A percentile compares a stretch with the other conserved stretches of the same genome.
These are phyloP conservation scores for Brachypterus glaber DNA, from an alignment of 2,888 invertebrate genomes.

Conservation along the genomic window DNA sequence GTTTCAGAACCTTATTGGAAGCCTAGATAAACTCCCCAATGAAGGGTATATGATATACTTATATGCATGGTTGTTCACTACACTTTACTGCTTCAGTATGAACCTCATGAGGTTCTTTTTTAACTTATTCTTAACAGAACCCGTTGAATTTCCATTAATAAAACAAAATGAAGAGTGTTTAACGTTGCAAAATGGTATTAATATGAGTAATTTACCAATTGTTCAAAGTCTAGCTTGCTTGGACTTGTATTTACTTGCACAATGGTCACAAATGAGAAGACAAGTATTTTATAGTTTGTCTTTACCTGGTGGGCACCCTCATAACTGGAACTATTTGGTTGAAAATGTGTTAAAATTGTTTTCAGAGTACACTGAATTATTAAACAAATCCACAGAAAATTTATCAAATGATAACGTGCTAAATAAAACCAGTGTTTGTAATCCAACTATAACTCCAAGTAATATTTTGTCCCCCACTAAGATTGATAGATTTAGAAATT, in stretches of 20 bases:
- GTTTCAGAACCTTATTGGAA: slow-evolving; percentile 46
- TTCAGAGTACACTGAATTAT: slow-evolving; percentile 54
- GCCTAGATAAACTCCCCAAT: slow-evolving; percentile 43
- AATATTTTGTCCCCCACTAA: neutral
- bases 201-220: slow-evolving; percentile 52
- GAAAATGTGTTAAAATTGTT: slow-evolving; percentile 55
- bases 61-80: slow-evolving; percentile 59
- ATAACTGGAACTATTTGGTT: slow-evolving; percentile 71
- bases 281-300: slow-evolving; percentile 61
- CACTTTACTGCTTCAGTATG: slow-evolving; percentile 60
- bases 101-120: slow-evolving; percentile 62
- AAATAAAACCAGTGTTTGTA: slow-evolving; percentile 3
- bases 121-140: slow-evolving; percentile 61
- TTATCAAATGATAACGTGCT: neutral
- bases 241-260: slow-evolving; percentile 59
- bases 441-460: slow-evolving; percentile 8
- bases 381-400: slow-evolving; percentile 40
- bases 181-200: slow-evolving; percentile 53
- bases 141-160: slow-evolving; percentile 55
- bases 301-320: slow-evolving; percentile 78
- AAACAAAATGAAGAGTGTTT: slow-evolving; percentile 38
- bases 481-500: slow-evolving; percentile 26
- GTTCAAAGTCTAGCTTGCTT: slow-evolving; percentile 67
- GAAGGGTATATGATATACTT: slow-evolving; percentile 44
- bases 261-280: slow-evolving; percentile 52